Evolutionary conservation across 2,797 vertebrate genomes (phyloP), one percentile per base, ranked within the genome.

Genomic region (Coreius guichenoti): DNA sequence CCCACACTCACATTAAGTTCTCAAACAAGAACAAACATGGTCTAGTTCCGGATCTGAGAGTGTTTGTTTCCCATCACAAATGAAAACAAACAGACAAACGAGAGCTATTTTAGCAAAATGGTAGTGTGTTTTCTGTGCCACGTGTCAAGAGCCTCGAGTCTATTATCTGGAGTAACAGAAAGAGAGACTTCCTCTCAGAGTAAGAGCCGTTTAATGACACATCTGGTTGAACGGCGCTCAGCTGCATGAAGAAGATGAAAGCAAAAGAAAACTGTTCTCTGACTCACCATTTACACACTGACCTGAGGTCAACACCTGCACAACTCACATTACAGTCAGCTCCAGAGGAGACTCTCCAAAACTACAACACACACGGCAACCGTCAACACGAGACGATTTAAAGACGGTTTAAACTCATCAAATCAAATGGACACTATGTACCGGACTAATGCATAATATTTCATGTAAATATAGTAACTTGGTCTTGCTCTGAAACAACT

Each of bases 81-180:
- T 8, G 26, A 63, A 56, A 36, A 39, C 31, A 36, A 31, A 54
- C 29, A 33, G 19, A 36, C 49, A 77, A 39, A 26, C 13, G 1
- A 43, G n/a, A 36, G 74, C 23, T 29, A 61, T 78, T 78, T 43
- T 12, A 39, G 14, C 56, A 61, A 78, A 78, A 78, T 21, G 36
- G 33, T 19, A 12, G n/a, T 63, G 76, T 63, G 67, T 58, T 67
- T 72, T 72, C 13, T n/a, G 65, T 78, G 80, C 17, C 36, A 79
- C 39, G 47, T 70, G 63, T 81, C 80, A 81, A 78, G 75, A 84
- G 63, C n/a, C 56, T 77, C 3, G 14, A 69, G 63, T 78, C 81
- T 82, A 82, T 45, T 63, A 80, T 65, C 65, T 61, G 73, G 47
- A 86, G 74, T 61, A 81, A 56, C 61, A 63, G 47, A 49, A 68